Conservation (phyloP, 2,888 invertebrate genomes). For the Nephrotoma flavescens region DNA sequence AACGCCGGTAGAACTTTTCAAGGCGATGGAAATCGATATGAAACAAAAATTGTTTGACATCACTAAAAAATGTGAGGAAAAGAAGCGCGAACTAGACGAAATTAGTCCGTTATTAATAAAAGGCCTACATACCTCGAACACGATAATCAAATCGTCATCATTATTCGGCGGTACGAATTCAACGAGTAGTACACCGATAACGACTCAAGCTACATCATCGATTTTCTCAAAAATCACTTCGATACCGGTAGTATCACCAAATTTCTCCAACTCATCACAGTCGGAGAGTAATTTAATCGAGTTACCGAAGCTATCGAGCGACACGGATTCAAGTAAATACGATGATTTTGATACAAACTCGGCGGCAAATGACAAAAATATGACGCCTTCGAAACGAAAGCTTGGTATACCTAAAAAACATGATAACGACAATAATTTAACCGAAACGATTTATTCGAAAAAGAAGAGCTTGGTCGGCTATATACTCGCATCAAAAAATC, state of each 20-base stretch:
- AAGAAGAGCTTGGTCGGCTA: constrained; percentile 58
- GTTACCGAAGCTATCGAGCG: constrained; percentile 17
- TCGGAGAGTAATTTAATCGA: constrained; percentile 9
- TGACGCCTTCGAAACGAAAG: constrained; percentile 48
- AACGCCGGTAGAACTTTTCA: constrained; percentile 44
- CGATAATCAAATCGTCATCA: background rate
- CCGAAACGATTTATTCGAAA: constrained; percentile 71
- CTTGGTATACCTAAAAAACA: constrained; percentile 68
- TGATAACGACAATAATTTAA: constrained; percentile 39
- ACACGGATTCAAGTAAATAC: constrained; percentile 20
- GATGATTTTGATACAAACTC: constrained; percentile 15
- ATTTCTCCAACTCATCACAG: constrained; percentile 5
- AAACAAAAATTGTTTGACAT: constrained; percentile 64
- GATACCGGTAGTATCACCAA: background rate
- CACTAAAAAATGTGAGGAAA: constrained; percentile 67
- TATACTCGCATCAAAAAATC: constrained; percentile 37
- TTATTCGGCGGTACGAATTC: background rate
- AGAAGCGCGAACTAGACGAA: constrained; percentile 66
- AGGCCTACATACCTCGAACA: background rate
- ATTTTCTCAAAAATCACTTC: constrained; percentile 4
- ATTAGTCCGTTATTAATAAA: constrained; percentile 23
- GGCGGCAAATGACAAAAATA: constrained; percentile 6
- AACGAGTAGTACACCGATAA: constrained; percentile 10
- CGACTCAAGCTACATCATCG: constrained; percentile 9
- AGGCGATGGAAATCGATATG: constrained; percentile 56